phyloP scores from a whole-genome alignment of 2,797 vertebrate genomes.

The Mycteria americana region DNA sequence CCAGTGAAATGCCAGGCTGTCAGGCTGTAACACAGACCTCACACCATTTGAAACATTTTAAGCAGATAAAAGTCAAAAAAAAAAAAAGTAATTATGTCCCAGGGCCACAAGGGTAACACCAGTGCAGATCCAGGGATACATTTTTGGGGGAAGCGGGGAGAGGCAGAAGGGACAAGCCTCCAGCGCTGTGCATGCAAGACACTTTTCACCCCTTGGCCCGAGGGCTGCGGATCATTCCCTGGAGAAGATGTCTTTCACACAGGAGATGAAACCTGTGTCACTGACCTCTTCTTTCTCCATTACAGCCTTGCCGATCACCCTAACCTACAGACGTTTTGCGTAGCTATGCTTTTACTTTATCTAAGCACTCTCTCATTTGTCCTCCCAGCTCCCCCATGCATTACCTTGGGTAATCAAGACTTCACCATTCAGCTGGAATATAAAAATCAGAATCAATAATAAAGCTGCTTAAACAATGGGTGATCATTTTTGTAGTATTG shows the following conservation, averaged over 20 bases:
- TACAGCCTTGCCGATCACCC: not conserved
- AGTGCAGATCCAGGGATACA: rapidly evolving
- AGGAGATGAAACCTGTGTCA: not conserved
- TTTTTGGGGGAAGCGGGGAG: not conserved
- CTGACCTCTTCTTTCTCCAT: not conserved
- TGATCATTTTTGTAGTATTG: not conserved
- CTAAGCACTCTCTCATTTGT: not conserved
- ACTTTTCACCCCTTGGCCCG: not conserved
- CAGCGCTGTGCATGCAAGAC: not conserved
- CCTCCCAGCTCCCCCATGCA: not conserved
- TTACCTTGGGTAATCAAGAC: not conserved
- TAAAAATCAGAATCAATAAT: not conserved
- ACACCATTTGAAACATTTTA: not conserved
- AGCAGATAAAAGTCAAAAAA: not conserved
- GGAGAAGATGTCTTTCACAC: not conserved
- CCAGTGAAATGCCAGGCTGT: not conserved
- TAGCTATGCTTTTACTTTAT: not conserved
- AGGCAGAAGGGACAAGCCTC: not conserved
- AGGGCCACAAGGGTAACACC: not conserved
- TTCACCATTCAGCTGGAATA: not conserved
- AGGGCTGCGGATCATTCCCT: not conserved
- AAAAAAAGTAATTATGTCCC: not conserved
- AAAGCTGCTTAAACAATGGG: not conserved
- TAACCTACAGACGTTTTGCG: not conserved
- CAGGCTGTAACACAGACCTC: not conserved